Base-by-base conservation (phyloP, 2,797 vertebrate genomes). In the Sebastes paucispinis region DNA sequence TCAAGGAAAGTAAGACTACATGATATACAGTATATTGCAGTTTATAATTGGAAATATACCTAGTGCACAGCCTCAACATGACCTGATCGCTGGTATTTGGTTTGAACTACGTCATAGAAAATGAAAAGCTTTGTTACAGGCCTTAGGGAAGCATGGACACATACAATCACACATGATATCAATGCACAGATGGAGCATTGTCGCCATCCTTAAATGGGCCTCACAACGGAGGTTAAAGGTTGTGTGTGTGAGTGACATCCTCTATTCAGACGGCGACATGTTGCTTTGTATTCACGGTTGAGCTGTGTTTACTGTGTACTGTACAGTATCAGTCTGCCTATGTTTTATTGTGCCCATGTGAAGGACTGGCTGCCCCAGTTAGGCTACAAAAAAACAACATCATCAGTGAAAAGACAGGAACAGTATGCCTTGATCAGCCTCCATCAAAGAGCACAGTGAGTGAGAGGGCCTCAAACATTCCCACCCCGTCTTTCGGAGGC, bases 331-430 rank as follows among this genome's bases (percentile, higher is more conserved):
- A 22, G 69, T 57, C 78, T 59, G 62, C 10, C 65, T 60, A 65
- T 85, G 81, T 25, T 67, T 79, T 55, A 65, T 31, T 84, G 80
- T 89, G 8, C 64, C 63, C 79, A 25, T 81, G 76, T 75, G 84
- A 86, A 85, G 78, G 65, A 73, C 34, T 1, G 18, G 36, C n/a
- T 82, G 88, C 24, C 90, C 91, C 87, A 91, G 71, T 88, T 90
- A 81, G 75, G 43, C 79, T 14, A 5, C 58, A 67, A 69, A 81
- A 80, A 73, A 79, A 68, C 55, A 50, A 75, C 7, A 27, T 78
- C 67, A 59, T 67, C 71, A 83, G 76, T 64, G 73, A 75, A n/a
- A 76, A 81, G 75, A 86, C 75, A 63, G 66, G 73, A 54, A 50
- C 74, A 58, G 62, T 12, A 6, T 24, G 74, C 64, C 36, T 62